Evolutionary conservation across 2,888 invertebrate genomes (phyloP).

Genomic region (Yponomeuta sedellus): DNA sequence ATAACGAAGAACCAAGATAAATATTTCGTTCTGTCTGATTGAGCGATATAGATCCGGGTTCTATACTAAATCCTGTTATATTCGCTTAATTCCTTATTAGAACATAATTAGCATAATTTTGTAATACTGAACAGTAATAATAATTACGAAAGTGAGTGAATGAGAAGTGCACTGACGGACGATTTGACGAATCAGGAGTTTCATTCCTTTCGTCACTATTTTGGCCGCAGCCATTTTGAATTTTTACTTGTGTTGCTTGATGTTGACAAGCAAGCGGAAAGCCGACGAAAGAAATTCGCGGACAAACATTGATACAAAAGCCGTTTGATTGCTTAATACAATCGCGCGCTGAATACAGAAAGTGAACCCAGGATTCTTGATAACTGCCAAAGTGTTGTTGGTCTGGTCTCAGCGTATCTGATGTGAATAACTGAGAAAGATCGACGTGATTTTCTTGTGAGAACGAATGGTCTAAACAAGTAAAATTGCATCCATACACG

Average conservation of each 20-base stretch:
- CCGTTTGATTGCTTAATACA: too few relatives aligned
- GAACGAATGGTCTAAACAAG: slow-evolving; percentile 11
- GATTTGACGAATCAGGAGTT: background rate
- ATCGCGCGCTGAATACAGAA: background rate
- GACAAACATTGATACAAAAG: slow-evolving; percentile 32
- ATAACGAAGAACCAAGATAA: background rate
- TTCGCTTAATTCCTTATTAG: background rate
- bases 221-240: slow-evolving; percentile 64
- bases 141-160: background rate
- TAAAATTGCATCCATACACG: slow-evolving; percentile 15
- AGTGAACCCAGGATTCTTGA: background rate
- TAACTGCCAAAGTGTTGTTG: background rate
- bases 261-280: slow-evolving; percentile 30
- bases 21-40: background rate
- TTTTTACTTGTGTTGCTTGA: slow-evolving; percentile 38
- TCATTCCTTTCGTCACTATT: background rate
- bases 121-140: background rate
- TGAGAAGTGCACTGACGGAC: background rate
- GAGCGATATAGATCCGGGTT: background rate
- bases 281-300: slow-evolving; percentile 31
- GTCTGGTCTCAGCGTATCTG: too few relatives aligned
- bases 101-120: background rate
- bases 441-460: background rate
- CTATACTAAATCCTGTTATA: background rate
- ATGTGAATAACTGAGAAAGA: too few relatives aligned